Evolutionary conservation across 1,140 invertebrate species (phyloP).

Genomic region (Calephelis virginiensis): DNA sequence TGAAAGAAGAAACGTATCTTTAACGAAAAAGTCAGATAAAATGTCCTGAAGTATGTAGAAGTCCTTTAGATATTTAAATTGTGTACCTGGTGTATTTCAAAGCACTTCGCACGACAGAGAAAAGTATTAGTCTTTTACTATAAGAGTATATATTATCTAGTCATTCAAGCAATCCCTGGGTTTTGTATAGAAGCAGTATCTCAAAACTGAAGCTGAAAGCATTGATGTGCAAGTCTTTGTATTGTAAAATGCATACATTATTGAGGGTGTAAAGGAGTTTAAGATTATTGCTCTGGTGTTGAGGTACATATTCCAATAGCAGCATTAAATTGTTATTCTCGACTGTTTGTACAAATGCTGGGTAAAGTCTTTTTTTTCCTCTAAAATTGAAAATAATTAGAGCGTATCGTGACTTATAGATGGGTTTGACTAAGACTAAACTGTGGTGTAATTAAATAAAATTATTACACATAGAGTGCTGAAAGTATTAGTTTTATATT

Average conservation of each 20-base stretch:
- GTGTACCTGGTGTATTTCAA: not conserved
- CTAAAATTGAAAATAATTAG: not conserved
- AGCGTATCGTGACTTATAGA: not conserved
- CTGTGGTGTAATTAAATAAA: too few species aligned
- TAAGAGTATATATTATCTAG: slow-evolving; percentile 10
- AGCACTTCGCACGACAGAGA: not conserved
- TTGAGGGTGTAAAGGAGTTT: slow-evolving; percentile 1
- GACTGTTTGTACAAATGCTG: slow-evolving; percentile 2
- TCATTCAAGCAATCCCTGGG: slow-evolving; percentile 5
- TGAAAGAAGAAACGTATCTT: too few species aligned
- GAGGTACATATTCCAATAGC: not conserved
- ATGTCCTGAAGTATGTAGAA: not conserved
- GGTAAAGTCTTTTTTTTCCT: slow-evolving; percentile 3
- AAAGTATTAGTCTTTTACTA: slow-evolving; percentile 5
- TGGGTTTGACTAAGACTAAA: too few species aligned
- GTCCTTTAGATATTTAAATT: not conserved
- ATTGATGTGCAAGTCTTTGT: slow-evolving; percentile 18
- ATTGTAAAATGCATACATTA: slow-evolving; percentile 22
- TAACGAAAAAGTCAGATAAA: too few species aligned
- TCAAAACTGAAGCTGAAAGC: slow-evolving; percentile 17
- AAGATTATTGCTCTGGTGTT: not conserved
- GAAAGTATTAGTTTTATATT: too few species aligned
- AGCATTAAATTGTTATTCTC: slow-evolving; percentile 1
- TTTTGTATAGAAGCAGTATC: slow-evolving; percentile 13
- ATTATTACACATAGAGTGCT: too few species aligned